Evolutionary conservation across 2,797 vertebrate genomes (phyloP), one percentile per base, ranked within the genome.

Genomic region (Galago senegalensis): DNA sequence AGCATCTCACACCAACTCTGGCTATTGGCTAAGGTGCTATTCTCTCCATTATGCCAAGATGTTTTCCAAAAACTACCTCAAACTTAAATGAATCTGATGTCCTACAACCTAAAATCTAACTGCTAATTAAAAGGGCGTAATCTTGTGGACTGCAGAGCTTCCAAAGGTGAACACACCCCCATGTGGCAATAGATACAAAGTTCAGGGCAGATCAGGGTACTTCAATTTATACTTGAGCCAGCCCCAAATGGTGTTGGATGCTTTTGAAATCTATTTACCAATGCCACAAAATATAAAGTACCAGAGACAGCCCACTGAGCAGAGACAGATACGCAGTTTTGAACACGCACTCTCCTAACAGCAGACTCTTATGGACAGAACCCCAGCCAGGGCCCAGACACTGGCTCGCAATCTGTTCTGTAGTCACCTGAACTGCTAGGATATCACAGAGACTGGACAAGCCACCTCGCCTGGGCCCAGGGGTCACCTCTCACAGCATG

Each of bases 281-380:
- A 40, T 5, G 40, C 40, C 40, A 40, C 40, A 40, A 40, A 40
- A 5, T 40, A 40, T 40, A 7, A 40, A 40, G 40, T 40, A 40
- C 40, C n/a, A 34, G 25, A 29, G 0, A 34, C 46, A 23, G 1
- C 31, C 61, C 0, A 17, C 63, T 1, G 17, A 18, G 17, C 20
- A 53, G 11, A 67, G 91, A 60, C 27, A 37, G 43, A 0, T 0
- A 3, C 17, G 0, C 0, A 2, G 46, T 10, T 17, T 63, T 43
- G 40, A 29, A 14, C 12, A 31, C 0, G 23, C 27, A 27, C 9
- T 60, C 8, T 23, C 70, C 53, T 56, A n/a, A 76, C n/a, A 25
- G 37, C 27, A 27, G 37, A 37, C 49, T 73, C 56, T 90, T n/a
- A 29, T 5, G 7, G 34, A 53, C 27, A 21, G 18, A 12, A 21